Conservation (phyloP, 2,113 vertebrate genomes). For the Spilogale gracilis region DNA sequence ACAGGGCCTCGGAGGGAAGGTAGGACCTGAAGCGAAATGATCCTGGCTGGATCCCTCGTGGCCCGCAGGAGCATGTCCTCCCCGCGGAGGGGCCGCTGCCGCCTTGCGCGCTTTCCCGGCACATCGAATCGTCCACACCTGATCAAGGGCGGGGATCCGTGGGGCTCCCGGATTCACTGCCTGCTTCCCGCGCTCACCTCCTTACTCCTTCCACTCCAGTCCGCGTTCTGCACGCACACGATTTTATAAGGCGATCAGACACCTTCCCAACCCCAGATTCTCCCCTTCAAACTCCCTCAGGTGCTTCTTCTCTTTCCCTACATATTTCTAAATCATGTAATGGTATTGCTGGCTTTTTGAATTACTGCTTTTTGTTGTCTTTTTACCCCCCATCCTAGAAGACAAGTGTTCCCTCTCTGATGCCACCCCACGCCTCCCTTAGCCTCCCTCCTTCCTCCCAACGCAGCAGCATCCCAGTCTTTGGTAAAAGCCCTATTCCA, state of each 20-base stretch:
- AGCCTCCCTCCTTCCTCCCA: background rate
- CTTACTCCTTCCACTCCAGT: background rate
- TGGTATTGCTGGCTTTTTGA: background rate
- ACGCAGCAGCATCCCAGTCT: background rate
- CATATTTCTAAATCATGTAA: background rate
- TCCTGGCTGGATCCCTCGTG: background rate
- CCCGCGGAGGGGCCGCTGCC: accelerated
- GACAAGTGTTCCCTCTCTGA: background rate
- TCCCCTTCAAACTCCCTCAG: background rate
- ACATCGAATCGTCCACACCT: accelerated
- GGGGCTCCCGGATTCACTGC: background rate
- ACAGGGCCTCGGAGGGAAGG: background rate
- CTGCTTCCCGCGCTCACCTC: background rate
- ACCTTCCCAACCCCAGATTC: background rate
- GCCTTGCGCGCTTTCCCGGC: background rate
- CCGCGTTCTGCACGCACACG: background rate
- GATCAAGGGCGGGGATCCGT: background rate
- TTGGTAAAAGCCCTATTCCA: background rate
- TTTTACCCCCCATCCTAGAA: background rate
- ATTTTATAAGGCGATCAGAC: background rate
- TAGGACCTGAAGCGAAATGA: background rate
- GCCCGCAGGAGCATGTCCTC: background rate
- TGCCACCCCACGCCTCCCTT: background rate
- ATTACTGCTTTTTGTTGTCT: background rate
- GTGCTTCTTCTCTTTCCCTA: background rate